phyloP scores from a whole-genome alignment of 92 coral and sea anemone genomes.

The Parazoanthus atlanticus region DNA sequence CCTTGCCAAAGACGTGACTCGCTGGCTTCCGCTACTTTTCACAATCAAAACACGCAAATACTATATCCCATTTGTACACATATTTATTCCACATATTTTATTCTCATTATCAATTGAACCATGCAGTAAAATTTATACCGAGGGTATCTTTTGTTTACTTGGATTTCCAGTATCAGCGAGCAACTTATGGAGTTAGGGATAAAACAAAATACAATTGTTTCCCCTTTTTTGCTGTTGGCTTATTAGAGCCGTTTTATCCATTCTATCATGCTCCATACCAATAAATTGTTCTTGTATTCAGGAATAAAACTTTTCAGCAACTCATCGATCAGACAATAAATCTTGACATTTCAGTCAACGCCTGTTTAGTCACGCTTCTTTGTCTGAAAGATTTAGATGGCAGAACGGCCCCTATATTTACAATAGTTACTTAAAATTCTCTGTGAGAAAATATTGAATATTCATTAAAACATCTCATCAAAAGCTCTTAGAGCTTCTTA shows the following conservation, averaged over 20 bases:
- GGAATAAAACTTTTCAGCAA: background rate
- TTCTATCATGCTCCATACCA: background rate
- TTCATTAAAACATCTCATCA: background rate
- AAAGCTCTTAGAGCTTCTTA: constrained; percentile 3
- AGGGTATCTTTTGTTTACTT: background rate
- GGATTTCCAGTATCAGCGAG: background rate
- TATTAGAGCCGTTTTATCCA: background rate
- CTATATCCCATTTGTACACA: background rate
- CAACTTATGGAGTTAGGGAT: background rate
- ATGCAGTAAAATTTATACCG: background rate
- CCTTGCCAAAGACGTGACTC: constrained; percentile 34
- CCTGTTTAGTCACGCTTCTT: constrained; percentile 1
- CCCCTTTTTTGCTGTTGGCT: background rate
- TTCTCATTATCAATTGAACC: background rate
- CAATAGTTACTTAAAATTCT: constrained; percentile 11
- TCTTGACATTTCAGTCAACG: constrained; percentile 4
- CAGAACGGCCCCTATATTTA: constrained; percentile 20
- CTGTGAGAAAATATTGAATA: background rate
- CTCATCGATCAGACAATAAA: background rate
- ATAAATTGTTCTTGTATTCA: background rate
- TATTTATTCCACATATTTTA: background rate
- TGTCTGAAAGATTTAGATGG: background rate
- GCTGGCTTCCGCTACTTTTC: constrained; percentile 19
- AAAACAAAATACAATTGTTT: background rate
- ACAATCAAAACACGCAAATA: constrained; percentile 19